A percentile compares a stretch with the other conserved stretches of the same genome.
Conservation (phyloP, 2,888 invertebrate species). For the Stenotaenia linearis region DNA sequence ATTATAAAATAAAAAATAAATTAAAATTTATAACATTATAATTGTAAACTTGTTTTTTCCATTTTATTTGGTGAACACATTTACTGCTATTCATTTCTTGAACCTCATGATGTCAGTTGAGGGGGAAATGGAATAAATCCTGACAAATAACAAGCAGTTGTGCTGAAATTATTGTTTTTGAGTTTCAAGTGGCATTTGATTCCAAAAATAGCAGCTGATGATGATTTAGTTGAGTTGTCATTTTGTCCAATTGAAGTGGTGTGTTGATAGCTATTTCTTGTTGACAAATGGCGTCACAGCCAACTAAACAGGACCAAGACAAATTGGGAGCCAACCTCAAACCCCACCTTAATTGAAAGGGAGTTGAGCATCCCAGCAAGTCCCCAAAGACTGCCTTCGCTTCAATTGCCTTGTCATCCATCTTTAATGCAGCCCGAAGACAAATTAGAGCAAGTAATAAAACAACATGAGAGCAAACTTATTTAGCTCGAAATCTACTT, state of each 20-base stretch:
- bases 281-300: not conserved
- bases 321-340: not conserved
- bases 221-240: not conserved
- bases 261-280: not conserved
- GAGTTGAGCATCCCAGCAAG: not conserved
- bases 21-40: too few relatives aligned
- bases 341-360: not conserved
- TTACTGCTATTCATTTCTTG: too few relatives aligned
- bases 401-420: not conserved
- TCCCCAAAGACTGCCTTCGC: not conserved
- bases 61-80: too few relatives aligned
- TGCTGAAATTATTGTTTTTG: too few relatives aligned
- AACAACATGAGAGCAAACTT: not conserved
- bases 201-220: not conserved
- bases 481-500: not conserved
- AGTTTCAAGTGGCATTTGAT: not conserved
- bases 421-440: not conserved
- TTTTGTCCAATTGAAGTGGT: not conserved
- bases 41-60: too few relatives aligned
- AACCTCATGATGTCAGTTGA: too few relatives aligned
- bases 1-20: too few relatives aligned
- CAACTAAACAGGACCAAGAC: not conserved
- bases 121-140: too few relatives aligned
- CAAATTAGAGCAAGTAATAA: not conserved
- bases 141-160: too few relatives aligned